Evolutionary conservation across 1,140 invertebrate genomes (phyloP).

Genomic region (Matsumurasca onukii): DNA sequence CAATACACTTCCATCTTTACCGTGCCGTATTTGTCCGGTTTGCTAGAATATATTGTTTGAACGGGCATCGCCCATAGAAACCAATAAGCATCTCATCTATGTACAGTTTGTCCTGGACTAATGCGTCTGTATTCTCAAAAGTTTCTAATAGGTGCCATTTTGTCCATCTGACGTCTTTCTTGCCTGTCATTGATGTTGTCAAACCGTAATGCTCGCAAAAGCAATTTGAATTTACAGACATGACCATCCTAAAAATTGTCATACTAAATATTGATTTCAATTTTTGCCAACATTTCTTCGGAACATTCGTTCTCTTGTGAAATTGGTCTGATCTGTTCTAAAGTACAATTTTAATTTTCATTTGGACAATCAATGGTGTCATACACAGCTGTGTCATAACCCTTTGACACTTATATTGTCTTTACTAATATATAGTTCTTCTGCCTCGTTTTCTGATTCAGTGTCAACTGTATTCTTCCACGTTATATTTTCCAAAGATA

Average conservation of each 20-base stretch:
- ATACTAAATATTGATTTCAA: no score
- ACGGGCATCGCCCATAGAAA: background rate
- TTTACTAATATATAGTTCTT: no score
- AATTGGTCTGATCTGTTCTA: background rate
- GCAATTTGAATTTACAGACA: background rate
- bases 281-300: background rate
- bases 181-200: background rate
- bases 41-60: constrained; percentile 3
- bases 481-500: no score
- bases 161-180: background rate
- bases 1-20: background rate
- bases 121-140: background rate
- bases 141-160: background rate
- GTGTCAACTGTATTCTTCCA: no score
- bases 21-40: background rate
- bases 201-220: no score
- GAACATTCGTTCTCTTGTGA: background rate
- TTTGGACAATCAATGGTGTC: background rate
- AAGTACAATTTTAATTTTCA: background rate
- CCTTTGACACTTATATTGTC: no score
- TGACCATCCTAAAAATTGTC: no score
- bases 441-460: no score
- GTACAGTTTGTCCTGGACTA: constrained; percentile 1
- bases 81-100: background rate
- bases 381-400: background rate